A percentile compares a stretch with the other conserved stretches of the same genome.
Conservation (phyloP, 2,888 invertebrate species). For the Ethmia dodecea region DNA sequence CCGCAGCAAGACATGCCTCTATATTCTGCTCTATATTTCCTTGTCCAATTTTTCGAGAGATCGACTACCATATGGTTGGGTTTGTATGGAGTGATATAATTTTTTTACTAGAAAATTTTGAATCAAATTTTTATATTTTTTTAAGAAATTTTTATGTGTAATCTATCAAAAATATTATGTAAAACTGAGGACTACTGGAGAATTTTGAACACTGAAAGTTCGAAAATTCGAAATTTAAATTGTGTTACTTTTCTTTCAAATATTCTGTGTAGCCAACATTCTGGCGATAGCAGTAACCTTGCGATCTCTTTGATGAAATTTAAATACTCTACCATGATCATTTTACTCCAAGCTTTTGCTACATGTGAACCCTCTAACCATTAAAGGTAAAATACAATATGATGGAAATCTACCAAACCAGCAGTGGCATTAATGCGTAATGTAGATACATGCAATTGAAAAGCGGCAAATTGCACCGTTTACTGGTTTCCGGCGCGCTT, state of each 20-base stretch:
- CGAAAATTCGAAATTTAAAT: not conserved
- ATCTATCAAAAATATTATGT: slow-evolving; percentile 31
- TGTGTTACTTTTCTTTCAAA: too few relatives aligned
- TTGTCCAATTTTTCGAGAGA: not conserved
- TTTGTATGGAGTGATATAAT: slow-evolving; percentile 10
- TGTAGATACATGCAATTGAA: slow-evolving; percentile 15
- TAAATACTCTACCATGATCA: too few relatives aligned
- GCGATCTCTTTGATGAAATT: too few relatives aligned
- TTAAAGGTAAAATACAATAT: too few relatives aligned
- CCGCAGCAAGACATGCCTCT: slow-evolving; percentile 28
- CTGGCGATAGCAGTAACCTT: too few relatives aligned
- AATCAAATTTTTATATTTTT: slow-evolving; percentile 13
- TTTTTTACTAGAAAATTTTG: slow-evolving; percentile 25
- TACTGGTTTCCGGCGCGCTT: slow-evolving; percentile 21
- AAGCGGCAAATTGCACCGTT: slow-evolving; percentile 18
- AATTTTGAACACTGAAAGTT: not conserved
- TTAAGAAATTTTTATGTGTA: slow-evolving; percentile 29
- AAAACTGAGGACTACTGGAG: slow-evolving; percentile 25
- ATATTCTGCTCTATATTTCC: not conserved
- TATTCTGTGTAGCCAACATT: too few relatives aligned
- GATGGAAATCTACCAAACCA: not conserved
- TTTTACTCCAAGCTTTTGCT: too few relatives aligned
- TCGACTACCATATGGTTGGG: slow-evolving; percentile 16
- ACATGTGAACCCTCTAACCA: too few relatives aligned
- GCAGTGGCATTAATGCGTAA: slow-evolving; percentile 11